Evolutionary conservation across 2,113 vertebrate species (phyloP).

Genomic region (Neogale vison): DNA sequence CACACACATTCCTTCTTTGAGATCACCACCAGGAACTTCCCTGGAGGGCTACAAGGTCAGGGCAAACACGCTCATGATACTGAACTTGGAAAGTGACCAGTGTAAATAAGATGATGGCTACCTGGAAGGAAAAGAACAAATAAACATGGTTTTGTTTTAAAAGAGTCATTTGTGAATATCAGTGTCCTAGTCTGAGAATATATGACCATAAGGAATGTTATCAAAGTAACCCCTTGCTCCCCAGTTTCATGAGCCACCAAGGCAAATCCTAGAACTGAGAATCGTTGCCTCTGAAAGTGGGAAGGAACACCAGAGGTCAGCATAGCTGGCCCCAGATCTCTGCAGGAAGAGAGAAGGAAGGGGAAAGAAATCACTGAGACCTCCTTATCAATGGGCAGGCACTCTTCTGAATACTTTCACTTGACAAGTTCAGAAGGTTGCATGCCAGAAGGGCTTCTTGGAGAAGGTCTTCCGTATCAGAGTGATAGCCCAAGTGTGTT

Average conservation of each 20-base stretch:
- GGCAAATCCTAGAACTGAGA: background rate
- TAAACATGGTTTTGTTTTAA: background rate
- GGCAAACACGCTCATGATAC: background rate
- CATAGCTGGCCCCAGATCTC: background rate
- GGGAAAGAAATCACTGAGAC: background rate
- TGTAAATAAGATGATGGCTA: background rate
- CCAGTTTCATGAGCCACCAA: background rate
- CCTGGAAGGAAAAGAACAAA: background rate
- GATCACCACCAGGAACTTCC: background rate
- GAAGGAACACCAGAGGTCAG: background rate
- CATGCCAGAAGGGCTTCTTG: slow-evolving; percentile 54
- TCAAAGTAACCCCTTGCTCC: background rate
- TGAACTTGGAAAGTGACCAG: background rate
- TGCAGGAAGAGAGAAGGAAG: background rate
- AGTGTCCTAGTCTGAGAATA: background rate
- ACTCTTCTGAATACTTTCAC: slow-evolving; percentile 56
- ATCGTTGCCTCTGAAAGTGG: background rate
- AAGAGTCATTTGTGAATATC: background rate
- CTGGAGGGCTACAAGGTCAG: background rate
- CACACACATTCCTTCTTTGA: background rate
- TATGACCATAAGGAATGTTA: background rate
- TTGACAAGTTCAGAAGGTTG: slow-evolving; percentile 63
- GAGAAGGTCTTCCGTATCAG: slow-evolving; percentile 23
- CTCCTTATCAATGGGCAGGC: slow-evolving; percentile 14
- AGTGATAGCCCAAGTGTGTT: background rate